Evolutionary conservation across 2,888 invertebrate species (phyloP), one percentile per base, ranked within the genome.

Genomic region (Eurytoma adleriae): DNA sequence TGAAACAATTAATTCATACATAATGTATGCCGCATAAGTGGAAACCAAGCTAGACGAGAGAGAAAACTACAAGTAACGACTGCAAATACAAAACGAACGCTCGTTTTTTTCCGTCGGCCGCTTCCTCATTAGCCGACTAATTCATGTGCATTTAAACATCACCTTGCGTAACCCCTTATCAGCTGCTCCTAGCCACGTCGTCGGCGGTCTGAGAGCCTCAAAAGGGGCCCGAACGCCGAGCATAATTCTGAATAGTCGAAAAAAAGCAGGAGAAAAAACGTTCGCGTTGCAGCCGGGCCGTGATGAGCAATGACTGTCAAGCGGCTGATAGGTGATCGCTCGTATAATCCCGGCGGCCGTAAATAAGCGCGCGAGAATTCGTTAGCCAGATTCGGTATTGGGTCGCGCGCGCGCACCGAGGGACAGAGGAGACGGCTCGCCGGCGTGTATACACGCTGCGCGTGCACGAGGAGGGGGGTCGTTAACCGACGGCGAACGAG

Each of bases 401-500:
- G 78, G 75, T 81, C 78, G 56, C 50, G 50, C 52, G 18, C 66
- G 48, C n/a, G 61, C 52, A 52, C n/a, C 20, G 20, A 54, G 54
- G 14, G 54, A 61, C 40, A 56, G 52, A 52, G 20, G 40, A 56
- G 20, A 20, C 14, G 27, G 52, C 20, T 5, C 56, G 14, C 14
- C n/a, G 16, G 56, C 57, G 57, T 2, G 40, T 7, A 7, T 40
- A 7, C 7, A 40, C 4, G 40, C 7, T 40, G 40, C 40, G 40
- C 40, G 40, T 40, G 40, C 40, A 40, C 40, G 59, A 16, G 27
- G 27, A 48, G 10, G 59, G 57, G 71, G 78, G 82, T 82, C 82
- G 82, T 82, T 81, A 80, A 74, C 78, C 78, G 68, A 14, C 70
- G 81, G 59, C 48, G 76, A 82, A 74, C 82, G 82, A 83, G 82